Evolutionary conservation across 2,888 invertebrate genomes (phyloP).

Genomic region (Biston stratarius): DNA sequence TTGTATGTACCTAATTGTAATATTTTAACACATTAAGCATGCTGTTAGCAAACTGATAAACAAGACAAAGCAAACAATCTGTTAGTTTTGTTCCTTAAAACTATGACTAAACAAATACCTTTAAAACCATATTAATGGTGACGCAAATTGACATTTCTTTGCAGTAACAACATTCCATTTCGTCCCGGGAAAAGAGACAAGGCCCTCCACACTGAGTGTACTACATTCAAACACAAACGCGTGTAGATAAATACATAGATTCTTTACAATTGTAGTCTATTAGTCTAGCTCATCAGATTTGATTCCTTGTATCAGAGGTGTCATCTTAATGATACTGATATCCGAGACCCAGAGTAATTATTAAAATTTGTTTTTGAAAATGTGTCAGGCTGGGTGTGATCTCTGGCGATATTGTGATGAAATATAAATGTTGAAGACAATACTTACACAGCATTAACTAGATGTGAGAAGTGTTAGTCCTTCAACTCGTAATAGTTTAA

Average conservation of each 20-base stretch:
- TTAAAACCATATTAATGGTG: background rate
- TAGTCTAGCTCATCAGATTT: no score
- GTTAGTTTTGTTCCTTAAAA: background rate
- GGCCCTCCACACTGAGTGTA: background rate
- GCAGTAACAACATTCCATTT: background rate
- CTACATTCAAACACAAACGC: background rate
- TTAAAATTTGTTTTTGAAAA: background rate
- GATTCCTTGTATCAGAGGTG: no score
- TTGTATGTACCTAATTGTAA: background rate
- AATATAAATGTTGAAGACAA: no score
- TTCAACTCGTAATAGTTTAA: no score
- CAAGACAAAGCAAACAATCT: background rate
- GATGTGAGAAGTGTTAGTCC: no score
- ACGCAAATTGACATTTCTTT: background rate
- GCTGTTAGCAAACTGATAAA: constrained; percentile 3
- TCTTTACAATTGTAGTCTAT: no score
- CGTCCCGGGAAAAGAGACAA: background rate
- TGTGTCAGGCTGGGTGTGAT: background rate
- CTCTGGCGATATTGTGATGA: no score
- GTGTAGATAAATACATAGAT: no score
- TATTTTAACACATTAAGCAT: background rate
- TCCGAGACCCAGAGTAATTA: background rate
- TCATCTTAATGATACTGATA: no score
- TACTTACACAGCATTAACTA: no score
- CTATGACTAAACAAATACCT: background rate